phyloP scores from a whole-genome alignment of 2,113 vertebrate genomes.

The Danionella cerebrum region DNA sequence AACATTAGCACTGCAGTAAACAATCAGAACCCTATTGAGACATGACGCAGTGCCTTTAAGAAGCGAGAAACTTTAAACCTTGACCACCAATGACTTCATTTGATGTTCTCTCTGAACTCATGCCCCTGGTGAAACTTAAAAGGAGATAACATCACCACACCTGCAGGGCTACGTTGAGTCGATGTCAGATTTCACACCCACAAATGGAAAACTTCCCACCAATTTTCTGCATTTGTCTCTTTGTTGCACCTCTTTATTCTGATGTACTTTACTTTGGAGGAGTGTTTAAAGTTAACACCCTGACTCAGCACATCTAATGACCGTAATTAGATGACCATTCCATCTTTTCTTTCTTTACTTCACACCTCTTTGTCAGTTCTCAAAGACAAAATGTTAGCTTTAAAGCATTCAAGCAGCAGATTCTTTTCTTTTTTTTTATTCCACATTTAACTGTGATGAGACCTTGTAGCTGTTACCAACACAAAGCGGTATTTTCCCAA shows the following conservation, averaged over 20 bases:
- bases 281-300: not conserved
- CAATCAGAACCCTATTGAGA: too few relatives aligned
- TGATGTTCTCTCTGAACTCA: conserved; percentile 36
- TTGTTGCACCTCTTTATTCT: not conserved
- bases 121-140: conserved; percentile 27
- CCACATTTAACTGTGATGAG: not conserved
- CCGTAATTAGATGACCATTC: conserved; percentile 8
- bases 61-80: conserved; percentile 17
- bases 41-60: conserved; percentile 10
- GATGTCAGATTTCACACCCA: not conserved
- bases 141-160: conserved; percentile 17
- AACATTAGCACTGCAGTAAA: not conserved
- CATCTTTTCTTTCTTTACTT: conserved; percentile 9
- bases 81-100: conserved; percentile 20
- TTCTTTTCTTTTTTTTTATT: not conserved
- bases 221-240: not conserved
- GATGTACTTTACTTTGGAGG: conserved; percentile 2
- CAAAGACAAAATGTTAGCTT: conserved; percentile 15
- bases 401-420: not conserved
- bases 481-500: not conserved
- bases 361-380: conserved; percentile 11
- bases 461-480: not conserved
- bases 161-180: conserved; percentile 3
- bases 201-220: not conserved
- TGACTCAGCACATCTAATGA: conserved; percentile 2